Base-by-base conservation (phyloP, 2,888 invertebrate genomes). In the Coronaproctus castanopsis region DNA sequence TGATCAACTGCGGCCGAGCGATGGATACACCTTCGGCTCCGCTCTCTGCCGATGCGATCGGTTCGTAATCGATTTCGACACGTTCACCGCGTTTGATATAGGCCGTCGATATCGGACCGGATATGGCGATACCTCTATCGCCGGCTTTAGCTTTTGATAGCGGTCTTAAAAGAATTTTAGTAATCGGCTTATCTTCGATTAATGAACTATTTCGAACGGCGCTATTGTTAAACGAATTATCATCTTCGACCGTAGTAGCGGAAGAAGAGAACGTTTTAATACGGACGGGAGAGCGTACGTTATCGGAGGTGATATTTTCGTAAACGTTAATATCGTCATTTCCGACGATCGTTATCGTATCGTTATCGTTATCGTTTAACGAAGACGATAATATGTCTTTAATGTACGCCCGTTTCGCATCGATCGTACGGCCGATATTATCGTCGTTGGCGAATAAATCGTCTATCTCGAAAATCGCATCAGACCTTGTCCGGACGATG, bases 11-110 rank as follows among this genome's bases (percentile, higher is more conserved):
- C 59, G 85, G 83, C 67, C 83, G 78, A 0, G 85, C 85, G 68
- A 84, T 83, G 0, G 85, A 85, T 55, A 81, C 77, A 8, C 85
- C 85, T 2, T 84, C 84, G 36, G 83, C 83, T 3, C 85, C 85
- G 2, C 78, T 84, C 2, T 85, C 76, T 2, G 85, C 85, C 1
- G 82, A 77, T 0, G 84, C 81, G 62, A 77, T 75, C 2, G 85
- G 85, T 63, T 78, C 76, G 67, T 82, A 83, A 21, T 79, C 71
- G 54, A 85, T 78, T 62, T 80, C 78, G 0, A 79, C 81, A 59
- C 75, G 74, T 52, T 76, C 76, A 22, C 81, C 80, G 63, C 75
- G 74, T 59, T 77, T 76, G 19, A 84, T 71, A 24, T 82, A 69
- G 8, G 84, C 84, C 64, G 75, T 75, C 0, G 85, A 81, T 61